Evolutionary conservation across 2,113 vertebrate genomes (phyloP).

Genomic region (Turnix velox): DNA sequence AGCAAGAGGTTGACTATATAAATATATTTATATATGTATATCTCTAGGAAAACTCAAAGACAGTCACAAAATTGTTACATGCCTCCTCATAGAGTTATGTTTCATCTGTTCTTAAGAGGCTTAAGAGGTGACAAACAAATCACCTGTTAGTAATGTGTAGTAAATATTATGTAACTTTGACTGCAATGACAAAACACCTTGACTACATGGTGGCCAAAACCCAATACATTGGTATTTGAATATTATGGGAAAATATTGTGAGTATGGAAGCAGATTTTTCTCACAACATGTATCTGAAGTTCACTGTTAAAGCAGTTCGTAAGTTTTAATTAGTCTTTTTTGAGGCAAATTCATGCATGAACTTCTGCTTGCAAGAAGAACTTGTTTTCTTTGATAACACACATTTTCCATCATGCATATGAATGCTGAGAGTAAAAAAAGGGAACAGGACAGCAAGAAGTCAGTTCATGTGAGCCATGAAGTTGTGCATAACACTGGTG

Average conservation of each 20-base stretch:
- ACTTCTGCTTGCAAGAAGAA: not conserved
- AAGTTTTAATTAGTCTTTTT: slow-evolving; percentile 36
- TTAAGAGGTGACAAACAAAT: too few species aligned
- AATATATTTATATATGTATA: not conserved
- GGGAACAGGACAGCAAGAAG: not conserved
- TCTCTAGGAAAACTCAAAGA: not conserved
- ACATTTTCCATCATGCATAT: not conserved
- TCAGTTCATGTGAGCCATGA: not conserved
- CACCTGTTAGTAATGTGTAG: too few species aligned
- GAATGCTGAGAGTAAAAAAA: not conserved
- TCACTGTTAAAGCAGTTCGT: not conserved
- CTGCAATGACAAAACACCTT: not conserved
- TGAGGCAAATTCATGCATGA: not conserved
- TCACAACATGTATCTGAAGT: not conserved
- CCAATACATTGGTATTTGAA: not conserved
- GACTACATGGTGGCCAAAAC: not conserved
- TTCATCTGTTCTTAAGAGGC: not conserved
- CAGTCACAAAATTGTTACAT: not conserved
- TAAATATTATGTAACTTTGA: not conserved
- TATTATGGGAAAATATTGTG: not conserved
- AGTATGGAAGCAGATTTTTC: not conserved
- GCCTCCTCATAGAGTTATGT: not conserved
- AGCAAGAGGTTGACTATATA: not conserved
- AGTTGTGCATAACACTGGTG: not conserved
- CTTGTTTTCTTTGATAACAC: not conserved